phyloP scores from a whole-genome alignment of 2,888 invertebrate genomes.

The Steromphala cineraria region DNA sequence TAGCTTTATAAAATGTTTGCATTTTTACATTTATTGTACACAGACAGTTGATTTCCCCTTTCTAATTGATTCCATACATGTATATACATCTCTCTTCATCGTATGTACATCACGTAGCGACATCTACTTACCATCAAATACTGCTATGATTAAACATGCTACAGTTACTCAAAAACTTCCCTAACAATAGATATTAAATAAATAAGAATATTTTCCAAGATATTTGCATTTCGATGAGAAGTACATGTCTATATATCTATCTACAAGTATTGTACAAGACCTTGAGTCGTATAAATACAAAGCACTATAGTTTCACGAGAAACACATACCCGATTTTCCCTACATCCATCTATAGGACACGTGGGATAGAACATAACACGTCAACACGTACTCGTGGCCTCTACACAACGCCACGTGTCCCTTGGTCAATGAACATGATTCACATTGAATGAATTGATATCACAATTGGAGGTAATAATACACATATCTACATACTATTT shows the following conservation, averaged over 20 bases:
- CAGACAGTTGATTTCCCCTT: conserved; percentile 1
- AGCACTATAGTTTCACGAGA: neutral
- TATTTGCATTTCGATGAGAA: no score
- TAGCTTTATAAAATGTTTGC: conserved; percentile 15
- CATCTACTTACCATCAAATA: neutral
- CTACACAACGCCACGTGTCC: no score
- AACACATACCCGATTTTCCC: conserved; percentile 6
- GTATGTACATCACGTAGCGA: no score
- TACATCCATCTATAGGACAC: neutral
- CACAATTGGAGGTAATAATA: no score
- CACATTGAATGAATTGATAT: no score
- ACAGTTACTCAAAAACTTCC: neutral
- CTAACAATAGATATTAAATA: neutral
- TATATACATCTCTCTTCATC: neutral
- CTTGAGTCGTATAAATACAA: neutral
- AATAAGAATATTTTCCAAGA: no score
- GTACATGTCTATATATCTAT: no score
- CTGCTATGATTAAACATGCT: neutral
- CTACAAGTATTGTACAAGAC: no score
- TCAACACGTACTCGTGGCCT: no score
- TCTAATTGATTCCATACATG: neutral
- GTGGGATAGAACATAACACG: no score
- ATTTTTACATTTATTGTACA: conserved; percentile 14
- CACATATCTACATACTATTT: no score
- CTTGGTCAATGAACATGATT: no score